Evolutionary conservation across 2,888 invertebrate genomes (phyloP).

Genomic region (Troglohyphantes excavatus): DNA sequence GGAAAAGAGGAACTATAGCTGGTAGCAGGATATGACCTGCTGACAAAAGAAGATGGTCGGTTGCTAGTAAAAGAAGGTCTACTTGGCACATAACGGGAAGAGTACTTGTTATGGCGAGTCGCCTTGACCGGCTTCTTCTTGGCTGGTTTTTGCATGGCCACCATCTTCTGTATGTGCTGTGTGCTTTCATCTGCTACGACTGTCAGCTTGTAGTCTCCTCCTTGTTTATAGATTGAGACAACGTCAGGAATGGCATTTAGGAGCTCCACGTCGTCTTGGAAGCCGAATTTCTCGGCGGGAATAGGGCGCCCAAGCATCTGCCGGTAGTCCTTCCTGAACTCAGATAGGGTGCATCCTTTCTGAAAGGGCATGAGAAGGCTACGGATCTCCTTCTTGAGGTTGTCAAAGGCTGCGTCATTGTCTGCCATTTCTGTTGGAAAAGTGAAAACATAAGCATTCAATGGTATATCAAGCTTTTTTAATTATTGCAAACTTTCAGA

Average conservation of each 20-base stretch:
- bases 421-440: neutral
- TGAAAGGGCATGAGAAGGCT: constrained; percentile 20
- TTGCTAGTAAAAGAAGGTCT: too few species aligned
- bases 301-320: neutral
- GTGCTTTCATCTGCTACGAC: neutral
- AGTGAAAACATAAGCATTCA: too few species aligned
- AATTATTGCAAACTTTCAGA: too few species aligned
- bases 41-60: too few species aligned
- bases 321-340: constrained; percentile 18
- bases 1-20: too few species aligned
- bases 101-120: neutral
- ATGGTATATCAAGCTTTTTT: too few species aligned
- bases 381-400: constrained; percentile 22
- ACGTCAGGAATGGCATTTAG: constrained; percentile 4
- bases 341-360: constrained; percentile 9
- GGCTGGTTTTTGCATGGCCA: constrained; percentile 3
- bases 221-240: neutral
- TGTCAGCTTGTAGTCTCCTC: constrained; percentile 2
- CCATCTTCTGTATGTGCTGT: constrained; percentile 36
- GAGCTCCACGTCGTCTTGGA: neutral
- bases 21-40: too few species aligned
- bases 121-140: neutral
- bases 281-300: constrained; percentile 10
- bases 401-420: neutral
- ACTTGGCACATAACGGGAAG: neutral